Conservation (phyloP, 2,888 invertebrate species). For the Esperia sulphurella region DNA sequence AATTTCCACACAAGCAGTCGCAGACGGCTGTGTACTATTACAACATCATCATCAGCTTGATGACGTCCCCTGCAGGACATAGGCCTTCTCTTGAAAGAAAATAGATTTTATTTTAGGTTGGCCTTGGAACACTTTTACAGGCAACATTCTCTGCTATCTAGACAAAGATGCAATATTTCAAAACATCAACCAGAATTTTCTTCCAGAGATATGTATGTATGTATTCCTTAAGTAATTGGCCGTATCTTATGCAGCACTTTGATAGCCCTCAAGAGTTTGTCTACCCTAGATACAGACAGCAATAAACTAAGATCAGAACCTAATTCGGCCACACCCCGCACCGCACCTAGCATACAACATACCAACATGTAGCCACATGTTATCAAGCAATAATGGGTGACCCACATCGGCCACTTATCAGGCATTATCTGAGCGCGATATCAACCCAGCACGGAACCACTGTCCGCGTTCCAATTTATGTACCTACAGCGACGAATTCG, state of each 20-base stretch:
- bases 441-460: slow-evolving; percentile 19
- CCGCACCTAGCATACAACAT: slow-evolving; percentile 15
- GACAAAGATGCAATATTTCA: neutral
- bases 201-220: no score
- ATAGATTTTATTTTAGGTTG: neutral
- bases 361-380: slow-evolving; percentile 18
- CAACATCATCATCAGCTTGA: no score
- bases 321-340: slow-evolving; percentile 8
- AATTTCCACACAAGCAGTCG: no score
- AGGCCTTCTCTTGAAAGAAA: neutral
- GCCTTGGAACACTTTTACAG: no score
- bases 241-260: no score
- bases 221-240: no score
- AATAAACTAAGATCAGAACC: neutral
- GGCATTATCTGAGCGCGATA: slow-evolving; percentile 44
- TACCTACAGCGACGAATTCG: neutral
- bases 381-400: slow-evolving; percentile 51
- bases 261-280: no score
- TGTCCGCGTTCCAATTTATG: slow-evolving; percentile 11
- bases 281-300: neutral
- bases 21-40: no score
- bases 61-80: no score
- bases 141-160: neutral
- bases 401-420: slow-evolving; percentile 55
- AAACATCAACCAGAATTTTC: no score